Evolutionary conservation across 2,113 vertebrate genomes (phyloP).

Genomic region (Chaetodon auriga): DNA sequence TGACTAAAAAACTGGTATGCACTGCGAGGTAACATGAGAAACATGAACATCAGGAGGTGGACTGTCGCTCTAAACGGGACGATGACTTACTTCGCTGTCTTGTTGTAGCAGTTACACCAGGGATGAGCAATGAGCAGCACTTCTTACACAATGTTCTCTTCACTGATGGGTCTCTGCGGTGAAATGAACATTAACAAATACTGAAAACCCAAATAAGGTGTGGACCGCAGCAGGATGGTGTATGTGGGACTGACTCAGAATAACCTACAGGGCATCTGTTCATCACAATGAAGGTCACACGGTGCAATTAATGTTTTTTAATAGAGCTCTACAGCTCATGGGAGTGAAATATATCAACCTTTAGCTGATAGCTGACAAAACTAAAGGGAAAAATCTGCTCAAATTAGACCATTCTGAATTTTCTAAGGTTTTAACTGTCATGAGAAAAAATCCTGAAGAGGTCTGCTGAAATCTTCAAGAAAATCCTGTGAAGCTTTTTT

Average conservation of each 20-base stretch:
- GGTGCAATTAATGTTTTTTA: background rate
- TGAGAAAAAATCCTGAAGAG: no score
- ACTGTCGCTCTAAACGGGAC: background rate
- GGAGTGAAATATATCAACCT: background rate
- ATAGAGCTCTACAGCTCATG: background rate
- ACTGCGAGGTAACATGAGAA: background rate
- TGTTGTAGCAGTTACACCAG: constrained; percentile 84
- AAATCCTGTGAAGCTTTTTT: no score
- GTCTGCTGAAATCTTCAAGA: no score
- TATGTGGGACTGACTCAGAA: background rate
- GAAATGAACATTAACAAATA: background rate
- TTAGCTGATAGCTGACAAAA: background rate
- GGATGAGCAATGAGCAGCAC: constrained; percentile 85
- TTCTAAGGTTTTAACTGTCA: no score
- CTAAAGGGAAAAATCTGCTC: no score
- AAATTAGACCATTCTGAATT: no score
- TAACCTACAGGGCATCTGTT: background rate
- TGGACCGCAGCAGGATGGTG: background rate
- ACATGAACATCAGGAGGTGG: background rate
- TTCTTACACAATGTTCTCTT: constrained; percentile 89
- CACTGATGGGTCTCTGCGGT: constrained; percentile 86
- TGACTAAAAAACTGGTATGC: no score
- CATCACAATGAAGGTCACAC: background rate
- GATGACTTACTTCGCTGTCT: constrained; percentile 82
- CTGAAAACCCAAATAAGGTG: background rate